Evolutionary conservation across 2,113 vertebrate genomes (phyloP).

Genomic region (Trinectes maculatus): DNA sequence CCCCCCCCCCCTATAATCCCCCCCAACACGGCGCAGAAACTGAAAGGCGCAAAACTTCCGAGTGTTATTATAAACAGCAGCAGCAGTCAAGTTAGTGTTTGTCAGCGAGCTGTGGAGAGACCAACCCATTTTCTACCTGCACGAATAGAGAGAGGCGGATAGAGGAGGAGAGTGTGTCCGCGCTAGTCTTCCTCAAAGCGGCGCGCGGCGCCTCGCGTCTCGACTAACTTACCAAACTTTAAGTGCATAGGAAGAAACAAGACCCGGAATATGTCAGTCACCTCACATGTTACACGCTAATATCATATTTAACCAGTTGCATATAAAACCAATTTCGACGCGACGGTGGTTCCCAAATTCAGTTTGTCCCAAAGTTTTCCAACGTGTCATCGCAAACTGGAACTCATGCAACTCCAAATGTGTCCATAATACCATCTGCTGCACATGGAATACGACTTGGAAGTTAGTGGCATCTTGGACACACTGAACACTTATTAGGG

Average conservation of each 20-base stretch:
- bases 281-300: neutral
- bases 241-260: neutral
- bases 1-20: no score
- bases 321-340: neutral
- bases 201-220: slow-evolving; percentile 47
- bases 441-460: neutral
- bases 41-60: neutral
- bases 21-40: no score
- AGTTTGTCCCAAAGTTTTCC: slow-evolving; percentile 25
- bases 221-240: slow-evolving; percentile 30
- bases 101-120: slow-evolving; percentile 17
- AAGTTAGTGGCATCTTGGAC: neutral
- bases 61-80: slow-evolving; percentile 6
- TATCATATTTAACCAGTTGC: slow-evolving; percentile 8
- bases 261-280: neutral
- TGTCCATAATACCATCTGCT: no score
- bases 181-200: slow-evolving; percentile 57
- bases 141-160: slow-evolving; percentile 4
- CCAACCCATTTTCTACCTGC: slow-evolving; percentile 62
- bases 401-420: neutral
- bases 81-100: neutral
- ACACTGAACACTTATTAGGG: neutral
- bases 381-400: neutral
- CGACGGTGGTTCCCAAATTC: neutral
- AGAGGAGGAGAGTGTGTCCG: slow-evolving; percentile 43